Base-by-base conservation (phyloP, 2,888 invertebrate species). In the Eupithecia insigniata region DNA sequence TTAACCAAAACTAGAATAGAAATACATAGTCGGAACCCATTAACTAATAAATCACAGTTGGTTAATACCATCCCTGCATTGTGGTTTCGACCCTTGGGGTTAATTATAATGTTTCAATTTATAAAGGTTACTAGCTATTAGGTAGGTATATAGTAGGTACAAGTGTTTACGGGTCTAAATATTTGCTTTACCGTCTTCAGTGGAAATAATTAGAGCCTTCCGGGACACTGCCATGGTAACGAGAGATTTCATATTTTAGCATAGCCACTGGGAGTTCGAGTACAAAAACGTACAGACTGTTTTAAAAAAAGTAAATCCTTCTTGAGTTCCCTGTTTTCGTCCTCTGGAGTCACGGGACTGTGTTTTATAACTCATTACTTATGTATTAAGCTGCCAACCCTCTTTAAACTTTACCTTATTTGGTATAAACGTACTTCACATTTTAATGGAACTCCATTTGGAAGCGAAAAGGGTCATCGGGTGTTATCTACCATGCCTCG, bases 111-210 rank as follows among this genome's bases (percentile, higher is more conserved):
- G 66, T 66, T 46, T 66, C 66, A 66, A 66, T 66, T 43, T 46
- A 82, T 82, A 82, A 82, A 69, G 79, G 36, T 64, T 16, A 39
- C 64, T 28, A 66, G 74, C 70, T 70, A 18, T 28, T 36, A 66
- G 10, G 66, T 71, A n/a, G n/a, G n/a, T n/a, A n/a, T n/a, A n/a
- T n/a, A 82, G 73, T 75, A 79, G 66, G 51, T 78, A 70, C 73
- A 7, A 7, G 4, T 28, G 30, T 60, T 18, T 30, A 30, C 28
- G 18, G n/a, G 34, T 32, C 36, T 39, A 64, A 64, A 26, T 64
- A 64, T 64, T 64, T 36, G 36, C 22, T n/a, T 34, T 22, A 61
- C 61, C 61, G 2, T 34, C 61, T 36, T 64, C 12, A 36, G 64
- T 36, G 36, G 36, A 64, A 36, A 22, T 64, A 34, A 39, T 64